A percentile compares a stretch with the other conserved stretches of the same genome.
Evolutionary conservation across 2,888 invertebrate genomes (phyloP).

Genomic region (Apamea epomidion): DNA sequence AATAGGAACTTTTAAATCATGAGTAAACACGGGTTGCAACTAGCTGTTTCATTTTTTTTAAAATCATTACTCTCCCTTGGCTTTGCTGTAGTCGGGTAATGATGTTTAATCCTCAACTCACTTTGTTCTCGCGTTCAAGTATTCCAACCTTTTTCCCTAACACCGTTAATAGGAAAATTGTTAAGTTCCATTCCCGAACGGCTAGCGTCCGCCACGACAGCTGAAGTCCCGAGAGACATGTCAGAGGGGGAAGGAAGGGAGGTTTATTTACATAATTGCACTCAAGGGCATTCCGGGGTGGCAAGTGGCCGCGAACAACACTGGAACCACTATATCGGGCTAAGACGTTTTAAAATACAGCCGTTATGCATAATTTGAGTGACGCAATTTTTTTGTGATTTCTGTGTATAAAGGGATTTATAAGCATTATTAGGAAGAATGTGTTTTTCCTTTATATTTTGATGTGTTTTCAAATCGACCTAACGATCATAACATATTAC

Average conservation of each 20-base stretch:
- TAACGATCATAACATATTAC: not conserved
- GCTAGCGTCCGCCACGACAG: conserved; percentile 36
- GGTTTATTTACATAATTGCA: conserved; percentile 62
- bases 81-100: not conserved
- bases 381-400: not conserved
- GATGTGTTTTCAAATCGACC: not conserved
- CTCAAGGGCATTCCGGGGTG: conserved; percentile 50
- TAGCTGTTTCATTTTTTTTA: too few species aligned
- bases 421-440: not conserved
- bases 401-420: not conserved
- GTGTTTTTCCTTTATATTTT: not conserved
- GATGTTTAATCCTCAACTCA: not conserved
- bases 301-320: conserved; percentile 28
- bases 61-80: not conserved
- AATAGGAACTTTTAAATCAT: not conserved
- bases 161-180: conserved; percentile 32
- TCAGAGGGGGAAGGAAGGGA: not conserved
- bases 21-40: not conserved
- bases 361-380: conserved; percentile 52
- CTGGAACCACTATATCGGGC: conserved; percentile 9
- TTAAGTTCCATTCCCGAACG: conserved; percentile 32
- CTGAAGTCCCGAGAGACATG: conserved; percentile 24
- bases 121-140: not conserved
- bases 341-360: conserved; percentile 51
- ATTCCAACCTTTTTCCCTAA: conserved; percentile 7